These are phyloP conservation scores for Uloborus diversus DNA, from an alignment of 1,140 invertebrate species.

Conservation along the genomic window DNA sequence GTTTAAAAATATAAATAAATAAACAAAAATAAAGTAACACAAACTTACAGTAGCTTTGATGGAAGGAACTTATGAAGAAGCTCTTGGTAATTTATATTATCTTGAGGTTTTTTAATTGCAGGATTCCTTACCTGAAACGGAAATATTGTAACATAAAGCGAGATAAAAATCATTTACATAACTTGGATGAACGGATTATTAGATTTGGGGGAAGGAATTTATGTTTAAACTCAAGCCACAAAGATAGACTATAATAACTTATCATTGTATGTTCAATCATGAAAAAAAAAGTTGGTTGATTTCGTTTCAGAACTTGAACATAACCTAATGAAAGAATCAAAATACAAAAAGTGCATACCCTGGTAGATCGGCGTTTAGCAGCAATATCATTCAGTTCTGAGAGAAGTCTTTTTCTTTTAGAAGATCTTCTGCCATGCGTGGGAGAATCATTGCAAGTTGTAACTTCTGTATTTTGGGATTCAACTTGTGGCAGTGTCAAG, in stretches of 20 bases:
- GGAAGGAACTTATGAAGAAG: conserved; percentile 64
- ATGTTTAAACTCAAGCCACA: no score
- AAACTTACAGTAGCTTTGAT: conserved; percentile 61
- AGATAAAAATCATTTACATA: no score
- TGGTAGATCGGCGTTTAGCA: conserved; percentile 62
- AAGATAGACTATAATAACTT: no score
- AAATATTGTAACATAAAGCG: not conserved
- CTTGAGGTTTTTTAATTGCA: conserved; percentile 61
- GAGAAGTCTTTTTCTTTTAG: conserved; percentile 47
- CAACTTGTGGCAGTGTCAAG: not conserved
- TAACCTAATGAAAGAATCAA: not conserved
- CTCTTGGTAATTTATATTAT: conserved; percentile 63
- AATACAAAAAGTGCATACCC: conserved; percentile 57
- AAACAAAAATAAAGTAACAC: no score
- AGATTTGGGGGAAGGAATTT: no score
- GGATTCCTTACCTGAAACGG: conserved; percentile 62
- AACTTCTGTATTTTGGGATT: conserved; percentile 14
- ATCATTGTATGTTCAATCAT: no score
- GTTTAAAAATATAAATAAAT: no score
- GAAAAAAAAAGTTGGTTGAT: no score
- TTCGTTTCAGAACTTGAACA: no score
- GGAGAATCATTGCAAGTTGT: conserved; percentile 29
- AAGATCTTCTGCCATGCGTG: conserved; percentile 15
- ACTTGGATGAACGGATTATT: no score
- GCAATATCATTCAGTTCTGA: conserved; percentile 57